A percentile compares a stretch with the other conserved stretches of the same genome.
phyloP scores from a whole-genome alignment of 2,888 invertebrate species.

The Tanaodytes sp. region DNA sequence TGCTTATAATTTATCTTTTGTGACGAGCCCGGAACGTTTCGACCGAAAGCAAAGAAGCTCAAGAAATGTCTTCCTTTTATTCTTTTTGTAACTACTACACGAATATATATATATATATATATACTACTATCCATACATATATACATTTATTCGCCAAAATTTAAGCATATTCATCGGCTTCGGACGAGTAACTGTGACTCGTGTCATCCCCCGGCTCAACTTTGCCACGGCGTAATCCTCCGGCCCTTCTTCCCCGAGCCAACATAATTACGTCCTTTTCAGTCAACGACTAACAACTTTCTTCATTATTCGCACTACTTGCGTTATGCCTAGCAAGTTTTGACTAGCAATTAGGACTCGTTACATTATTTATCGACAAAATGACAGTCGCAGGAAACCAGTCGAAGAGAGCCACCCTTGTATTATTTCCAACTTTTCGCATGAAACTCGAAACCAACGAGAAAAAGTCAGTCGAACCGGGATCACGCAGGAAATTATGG shows the following conservation, averaged over 20 bases:
- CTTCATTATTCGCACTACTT: slow-evolving; percentile 39
- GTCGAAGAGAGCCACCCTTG: no score
- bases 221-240: no score
- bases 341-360: slow-evolving; percentile 28
- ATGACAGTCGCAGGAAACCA: slow-evolving; percentile 26
- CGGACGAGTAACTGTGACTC: slow-evolving; percentile 21
- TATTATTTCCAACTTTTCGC: no score
- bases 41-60: slow-evolving; percentile 10
- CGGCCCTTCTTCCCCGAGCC: no score
- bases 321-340: slow-evolving; percentile 30
- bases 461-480: no score
- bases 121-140: no score
- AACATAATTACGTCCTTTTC: slow-evolving; percentile 46
- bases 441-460: no score
- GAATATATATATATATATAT: no score
- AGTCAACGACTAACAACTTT: slow-evolving; percentile 36
- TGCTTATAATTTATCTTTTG: slow-evolving; percentile 31
- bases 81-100: no score
- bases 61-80: no score
- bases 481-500: no score
- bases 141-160: no score
- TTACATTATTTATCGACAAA: slow-evolving; percentile 37
- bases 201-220: slow-evolving; percentile 30
- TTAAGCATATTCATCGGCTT: slow-evolving; percentile 30
- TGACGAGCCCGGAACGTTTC: slow-evolving; percentile 6